phyloP scores from a whole-genome alignment of 2,888 invertebrate genomes.

The Molorchus minor region DNA sequence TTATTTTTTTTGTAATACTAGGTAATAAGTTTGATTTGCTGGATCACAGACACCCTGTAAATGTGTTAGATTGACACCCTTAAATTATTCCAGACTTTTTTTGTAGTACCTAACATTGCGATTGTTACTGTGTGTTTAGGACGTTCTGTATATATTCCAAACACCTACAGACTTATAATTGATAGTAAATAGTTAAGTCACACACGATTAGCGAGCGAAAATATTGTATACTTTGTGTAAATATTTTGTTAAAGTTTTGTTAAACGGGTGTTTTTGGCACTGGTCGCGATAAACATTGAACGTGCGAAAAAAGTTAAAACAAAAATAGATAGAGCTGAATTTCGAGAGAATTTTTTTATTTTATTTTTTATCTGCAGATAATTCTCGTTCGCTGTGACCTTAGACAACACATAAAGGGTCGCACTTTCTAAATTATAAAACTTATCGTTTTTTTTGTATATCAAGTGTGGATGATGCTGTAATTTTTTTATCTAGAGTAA shows the following conservation, averaged over 20 bases:
- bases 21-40: too few relatives aligned
- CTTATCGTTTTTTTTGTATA: conserved; percentile 9
- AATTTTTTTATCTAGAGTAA: conserved; percentile 11
- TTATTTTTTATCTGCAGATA: conserved; percentile 21
- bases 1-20: too few relatives aligned
- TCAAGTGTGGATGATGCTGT: conserved; percentile 8
- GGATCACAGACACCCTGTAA: too few relatives aligned
- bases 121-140: too few relatives aligned
- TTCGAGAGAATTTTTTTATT: not conserved
- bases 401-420: conserved; percentile 35
- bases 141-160: too few relatives aligned
- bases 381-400: conserved; percentile 34
- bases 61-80: too few relatives aligned
- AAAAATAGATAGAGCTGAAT: conserved; percentile 5
- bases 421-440: conserved; percentile 26
- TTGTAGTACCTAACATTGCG: too few relatives aligned
- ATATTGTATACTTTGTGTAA: not conserved
- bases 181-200: not conserved
- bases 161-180: too few relatives aligned
- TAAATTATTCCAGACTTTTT: too few relatives aligned
- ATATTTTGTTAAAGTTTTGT: not conserved
- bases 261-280: not conserved
- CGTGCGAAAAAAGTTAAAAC: conserved; percentile 29
- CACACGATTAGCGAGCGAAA: too few relatives aligned
- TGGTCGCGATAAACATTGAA: conserved; percentile 26